Conservation (phyloP, 2,888 invertebrate genomes). For the Fragum sueziense region DNA sequence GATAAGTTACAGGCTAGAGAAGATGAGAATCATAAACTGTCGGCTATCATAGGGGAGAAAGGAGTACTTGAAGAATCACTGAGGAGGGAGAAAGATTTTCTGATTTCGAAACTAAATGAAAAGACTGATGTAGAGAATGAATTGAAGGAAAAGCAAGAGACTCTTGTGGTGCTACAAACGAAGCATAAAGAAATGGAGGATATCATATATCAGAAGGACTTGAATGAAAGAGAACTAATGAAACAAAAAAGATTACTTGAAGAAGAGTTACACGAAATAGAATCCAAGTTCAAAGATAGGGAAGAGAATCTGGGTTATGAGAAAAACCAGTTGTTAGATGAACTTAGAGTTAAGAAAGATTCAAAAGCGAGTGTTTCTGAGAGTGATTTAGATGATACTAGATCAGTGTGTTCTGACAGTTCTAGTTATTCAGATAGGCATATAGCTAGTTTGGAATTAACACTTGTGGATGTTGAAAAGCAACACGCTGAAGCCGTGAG, state of each 20-base stretch:
- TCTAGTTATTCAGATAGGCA: constrained; percentile 39
- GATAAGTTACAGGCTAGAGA: constrained; percentile 67
- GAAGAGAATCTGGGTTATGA: constrained; percentile 72
- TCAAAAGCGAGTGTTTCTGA: constrained; percentile 22
- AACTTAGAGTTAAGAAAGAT: constrained; percentile 55
- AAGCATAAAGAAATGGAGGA: constrained; percentile 75
- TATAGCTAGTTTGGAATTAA: constrained; percentile 56
- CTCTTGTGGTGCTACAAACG: constrained; percentile 67
- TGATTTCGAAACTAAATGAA: constrained; percentile 70
- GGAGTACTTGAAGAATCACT: constrained; percentile 70
- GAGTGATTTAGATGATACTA: constrained; percentile 46
- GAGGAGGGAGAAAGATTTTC: constrained; percentile 69
- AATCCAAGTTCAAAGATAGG: constrained; percentile 70
- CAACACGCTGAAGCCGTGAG: constrained; percentile 71
- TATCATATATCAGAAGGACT: constrained; percentile 72
- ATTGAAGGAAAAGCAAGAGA: constrained; percentile 65
- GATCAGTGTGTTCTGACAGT: constrained; percentile 47
- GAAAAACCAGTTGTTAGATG: constrained; percentile 68
- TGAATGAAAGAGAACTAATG: constrained; percentile 74
- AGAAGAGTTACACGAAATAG: constrained; percentile 73
- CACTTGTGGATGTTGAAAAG: constrained; percentile 64
- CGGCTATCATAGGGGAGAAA: constrained; percentile 67
- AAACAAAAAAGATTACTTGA: constrained; percentile 75
- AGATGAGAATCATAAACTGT: constrained; percentile 60
- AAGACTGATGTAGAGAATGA: constrained; percentile 70